Percentiles rank a stretch among this genome's conserved stretches.
Conservation (phyloP, 2,797 vertebrate species). For the Sebastes elongatus region DNA sequence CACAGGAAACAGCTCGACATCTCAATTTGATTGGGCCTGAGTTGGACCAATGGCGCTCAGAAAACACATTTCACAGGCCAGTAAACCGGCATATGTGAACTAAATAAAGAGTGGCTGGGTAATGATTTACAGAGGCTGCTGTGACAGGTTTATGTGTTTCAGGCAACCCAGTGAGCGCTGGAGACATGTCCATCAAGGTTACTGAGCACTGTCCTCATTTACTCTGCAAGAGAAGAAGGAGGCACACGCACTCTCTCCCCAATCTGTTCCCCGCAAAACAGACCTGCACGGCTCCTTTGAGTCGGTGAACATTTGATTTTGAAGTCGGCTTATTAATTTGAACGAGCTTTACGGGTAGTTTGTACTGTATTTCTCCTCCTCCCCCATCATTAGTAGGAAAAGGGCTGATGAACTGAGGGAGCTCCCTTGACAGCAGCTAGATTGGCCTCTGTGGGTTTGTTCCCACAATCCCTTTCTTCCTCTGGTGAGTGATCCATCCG, state of each 20-base stretch:
- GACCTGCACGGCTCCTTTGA: conserved; percentile 13
- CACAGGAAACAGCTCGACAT: conserved; percentile 67
- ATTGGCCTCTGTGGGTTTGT: conserved; percentile 68
- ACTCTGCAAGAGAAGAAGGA: conserved; percentile 63
- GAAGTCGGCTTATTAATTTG: conserved; percentile 53
- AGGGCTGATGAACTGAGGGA: conserved; percentile 71
- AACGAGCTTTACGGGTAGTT: conserved; percentile 44
- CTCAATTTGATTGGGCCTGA: conserved; percentile 76
- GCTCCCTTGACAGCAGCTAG: conserved; percentile 73
- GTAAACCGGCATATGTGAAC: conserved; percentile 82
- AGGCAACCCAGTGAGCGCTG: conserved; percentile 67
- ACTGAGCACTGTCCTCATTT: conserved; percentile 80
- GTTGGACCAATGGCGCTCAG: conserved; percentile 77
- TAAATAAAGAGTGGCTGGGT: conserved; percentile 84
- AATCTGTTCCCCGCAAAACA: conserved; percentile 37
- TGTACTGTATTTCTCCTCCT: conserved; percentile 36
- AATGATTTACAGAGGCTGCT: conserved; percentile 81
- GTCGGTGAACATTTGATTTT: conserved; percentile 37
- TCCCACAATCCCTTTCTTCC: conserved; percentile 73
- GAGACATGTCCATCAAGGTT: conserved; percentile 82
- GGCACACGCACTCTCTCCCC: conserved; percentile 2
- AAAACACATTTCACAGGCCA: conserved; percentile 84
- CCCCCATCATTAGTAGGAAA: conserved; percentile 55
- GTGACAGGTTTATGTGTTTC: conserved; percentile 84
- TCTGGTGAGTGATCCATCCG: conserved; percentile 69